Evolutionary conservation across 2,888 invertebrate species (phyloP), one percentile per base, ranked within the genome.

Genomic region (Diaprepes abbreviatus): DNA sequence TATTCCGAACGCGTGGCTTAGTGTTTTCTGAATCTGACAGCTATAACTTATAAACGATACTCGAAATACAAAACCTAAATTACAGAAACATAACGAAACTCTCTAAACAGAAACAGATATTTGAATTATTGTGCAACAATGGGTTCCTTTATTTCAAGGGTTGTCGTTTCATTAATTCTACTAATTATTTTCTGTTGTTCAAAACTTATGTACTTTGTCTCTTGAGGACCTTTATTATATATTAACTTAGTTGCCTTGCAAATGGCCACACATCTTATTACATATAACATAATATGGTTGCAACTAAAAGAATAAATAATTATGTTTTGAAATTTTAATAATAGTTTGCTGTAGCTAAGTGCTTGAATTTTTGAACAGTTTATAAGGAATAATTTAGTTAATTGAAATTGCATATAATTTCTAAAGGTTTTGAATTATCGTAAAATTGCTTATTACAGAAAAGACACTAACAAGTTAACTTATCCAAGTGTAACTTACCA

Each of bases 141-240:
- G 59, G 59, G 3, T 17, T 33, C 24, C 55, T 60, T 59, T 67
- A 36, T 45, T 48, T 14, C 9, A 21, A 43, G 45, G 38, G 48
- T 33, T 67, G 62, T 50, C 62, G 68, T 68, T 68, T 68, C 68
- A 68, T 68, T 57, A 68, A 35, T 63, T 63, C 48, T 45, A 55
- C 63, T 68, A 68, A 68, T 68, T 68, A 68, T 68, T 63, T 68
- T 63, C 68, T 68, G 48, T 68, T 68, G 68, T 68, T 55, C 36
- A 35, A 24, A 43, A 52, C 52, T 67, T 67, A 60, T 60, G 52
- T 67, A 54, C 35, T 16, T 36, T 16, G 35, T 60, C 60, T 67
- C 43, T 17, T 24, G 65, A 59, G 45, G 31, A 14, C 43, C 58
- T 6, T 24, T 43, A 38, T 28, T 59, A 45, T 59, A 45, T 17